Evolutionary conservation across 2,797 vertebrate genomes (phyloP).

Genomic region (Spinibarbus caldwelli): DNA sequence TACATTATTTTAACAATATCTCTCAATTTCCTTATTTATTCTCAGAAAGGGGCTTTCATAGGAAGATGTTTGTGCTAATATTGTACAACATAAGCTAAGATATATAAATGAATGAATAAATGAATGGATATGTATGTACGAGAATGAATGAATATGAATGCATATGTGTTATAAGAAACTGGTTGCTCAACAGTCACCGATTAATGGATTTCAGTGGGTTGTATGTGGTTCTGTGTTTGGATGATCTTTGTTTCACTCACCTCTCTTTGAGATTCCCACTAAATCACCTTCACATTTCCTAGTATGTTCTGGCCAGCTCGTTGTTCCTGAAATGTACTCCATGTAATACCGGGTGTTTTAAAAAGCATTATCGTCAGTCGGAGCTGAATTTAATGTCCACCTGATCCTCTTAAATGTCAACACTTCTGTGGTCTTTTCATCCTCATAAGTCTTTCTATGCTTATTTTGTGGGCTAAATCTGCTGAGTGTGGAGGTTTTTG

Average conservation of each 20-base stretch:
- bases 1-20: too few species aligned
- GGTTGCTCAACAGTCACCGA: neutral
- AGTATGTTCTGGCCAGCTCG: neutral
- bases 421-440: conserved; percentile 35
- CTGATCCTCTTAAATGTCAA: conserved; percentile 46
- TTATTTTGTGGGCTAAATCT: conserved; percentile 32
- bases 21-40: too few species aligned
- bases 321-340: neutral
- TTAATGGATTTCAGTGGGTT: neutral
- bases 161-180: neutral
- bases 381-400: conserved; percentile 45
- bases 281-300: neutral
- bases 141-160: neutral
- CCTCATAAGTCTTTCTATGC: conserved; percentile 1
- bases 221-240: neutral
- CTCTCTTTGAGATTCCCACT: neutral
- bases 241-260: conserved; percentile 5
- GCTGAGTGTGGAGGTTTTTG: conserved; percentile 43
- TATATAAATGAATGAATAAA: neutral
- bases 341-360: conserved; percentile 29
- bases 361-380: conserved; percentile 26
- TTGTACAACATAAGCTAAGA: neutral
- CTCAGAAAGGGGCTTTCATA: too few species aligned
- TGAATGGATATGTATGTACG: neutral
- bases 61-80: neutral